Conservation (phyloP, 2,888 invertebrate genomes). For the Dolomedes plantarius region DNA sequence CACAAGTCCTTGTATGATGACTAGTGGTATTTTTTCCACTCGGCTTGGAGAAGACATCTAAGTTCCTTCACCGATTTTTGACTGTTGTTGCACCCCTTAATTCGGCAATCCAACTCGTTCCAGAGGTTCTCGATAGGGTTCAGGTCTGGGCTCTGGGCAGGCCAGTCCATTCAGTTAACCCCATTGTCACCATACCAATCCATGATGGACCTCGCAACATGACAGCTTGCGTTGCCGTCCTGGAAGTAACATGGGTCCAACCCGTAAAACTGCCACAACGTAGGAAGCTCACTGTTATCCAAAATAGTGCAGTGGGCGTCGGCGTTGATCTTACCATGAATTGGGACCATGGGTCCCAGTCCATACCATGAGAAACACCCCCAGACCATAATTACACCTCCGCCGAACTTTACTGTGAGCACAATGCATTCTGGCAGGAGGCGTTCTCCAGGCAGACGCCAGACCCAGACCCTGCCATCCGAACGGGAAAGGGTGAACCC, state of each 20-base stretch:
- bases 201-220: neutral
- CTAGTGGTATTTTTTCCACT: neutral
- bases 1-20: neutral
- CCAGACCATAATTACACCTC: neutral
- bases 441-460: neutral
- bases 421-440: neutral
- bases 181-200: neutral
- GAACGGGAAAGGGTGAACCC: slow-evolving; percentile 11
- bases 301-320: neutral
- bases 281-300: neutral
- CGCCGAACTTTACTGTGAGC: neutral
- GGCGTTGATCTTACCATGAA: neutral
- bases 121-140: too few relatives aligned
- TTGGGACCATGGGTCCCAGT: neutral
- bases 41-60: neutral
- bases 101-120: neutral
- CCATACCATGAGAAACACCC: neutral
- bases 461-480: slow-evolving; percentile 27
- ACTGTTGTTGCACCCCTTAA: neutral
- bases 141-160: too few relatives aligned
- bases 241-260: neutral
- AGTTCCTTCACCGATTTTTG: neutral
- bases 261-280: neutral
- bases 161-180: neutral
- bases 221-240: neutral